A percentile compares a stretch with the other conserved stretches of the same genome.
Evolutionary conservation across 2,113 vertebrate species (phyloP).

Genomic region (Ursus arctos): DNA sequence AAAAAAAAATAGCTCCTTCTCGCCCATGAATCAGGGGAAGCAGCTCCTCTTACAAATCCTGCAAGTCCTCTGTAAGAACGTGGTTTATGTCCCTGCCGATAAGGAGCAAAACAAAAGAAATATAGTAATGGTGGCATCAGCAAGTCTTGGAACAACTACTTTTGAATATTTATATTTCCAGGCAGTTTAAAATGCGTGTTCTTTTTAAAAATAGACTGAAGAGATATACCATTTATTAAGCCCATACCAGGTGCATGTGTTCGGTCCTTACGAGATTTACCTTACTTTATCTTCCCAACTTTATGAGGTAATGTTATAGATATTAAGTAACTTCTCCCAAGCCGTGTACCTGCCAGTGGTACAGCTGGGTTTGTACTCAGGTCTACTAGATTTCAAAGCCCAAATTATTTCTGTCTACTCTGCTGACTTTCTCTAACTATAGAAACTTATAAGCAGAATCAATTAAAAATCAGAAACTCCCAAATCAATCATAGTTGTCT

Average conservation of each 20-base stretch:
- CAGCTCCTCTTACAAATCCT: constrained; percentile 8
- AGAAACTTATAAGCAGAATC: constrained; percentile 19
- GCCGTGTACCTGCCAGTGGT: not conserved
- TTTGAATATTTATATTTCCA: constrained; percentile 53
- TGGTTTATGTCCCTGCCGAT: not conserved
- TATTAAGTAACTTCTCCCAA: constrained; percentile 38
- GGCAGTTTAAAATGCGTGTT: not conserved
- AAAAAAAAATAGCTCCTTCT: constrained; percentile 52
- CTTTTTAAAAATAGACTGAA: constrained; percentile 28
- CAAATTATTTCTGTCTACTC: constrained; percentile 13
- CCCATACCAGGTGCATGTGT: not conserved
- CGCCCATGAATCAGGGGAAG: not conserved
- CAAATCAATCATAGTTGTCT: constrained; percentile 50
- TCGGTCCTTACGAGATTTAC: not conserved
- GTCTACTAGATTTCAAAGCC: not conserved
- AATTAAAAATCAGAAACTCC: constrained; percentile 51
- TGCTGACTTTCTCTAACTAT: not conserved
- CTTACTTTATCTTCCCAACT: constrained; percentile 46
- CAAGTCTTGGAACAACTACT: not conserved
- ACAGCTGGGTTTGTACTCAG: not conserved
- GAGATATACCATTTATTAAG: not conserved
- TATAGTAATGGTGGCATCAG: not conserved
- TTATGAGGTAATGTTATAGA: not conserved
- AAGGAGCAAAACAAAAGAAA: constrained; percentile 65
- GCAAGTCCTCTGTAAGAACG: not conserved